phyloP scores from a whole-genome alignment of 2,888 invertebrate species.

The Iphiclides podalirius region DNA sequence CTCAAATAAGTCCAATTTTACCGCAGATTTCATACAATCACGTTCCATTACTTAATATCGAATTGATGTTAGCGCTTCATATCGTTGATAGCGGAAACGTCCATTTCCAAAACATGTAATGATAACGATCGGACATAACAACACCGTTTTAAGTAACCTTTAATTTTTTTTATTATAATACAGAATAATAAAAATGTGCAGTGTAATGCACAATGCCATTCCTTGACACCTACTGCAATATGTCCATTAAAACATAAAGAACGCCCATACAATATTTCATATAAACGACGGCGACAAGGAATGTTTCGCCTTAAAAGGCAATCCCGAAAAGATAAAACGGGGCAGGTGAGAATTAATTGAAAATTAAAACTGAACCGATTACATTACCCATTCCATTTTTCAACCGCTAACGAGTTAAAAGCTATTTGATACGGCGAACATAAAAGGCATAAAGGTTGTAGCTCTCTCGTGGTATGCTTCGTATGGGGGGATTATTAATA shows the following conservation, averaged over 20 bases:
- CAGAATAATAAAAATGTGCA: neutral
- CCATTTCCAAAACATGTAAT: no score
- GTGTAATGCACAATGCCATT: conserved; percentile 12
- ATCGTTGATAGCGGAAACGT: neutral
- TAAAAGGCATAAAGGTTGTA: conserved; percentile 9
- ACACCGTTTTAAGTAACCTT: no score
- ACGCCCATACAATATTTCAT: conserved; percentile 14
- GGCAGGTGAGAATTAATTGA: conserved; percentile 19
- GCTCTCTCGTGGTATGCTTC: conserved; percentile 22
- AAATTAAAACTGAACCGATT: conserved; percentile 14
- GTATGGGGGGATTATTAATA: conserved; percentile 44
- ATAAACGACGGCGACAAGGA: conserved; percentile 6
- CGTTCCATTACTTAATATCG: conserved; percentile 15
- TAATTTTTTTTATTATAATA: no score
- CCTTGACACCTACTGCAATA: conserved; percentile 11
- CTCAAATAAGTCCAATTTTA: conserved; percentile 22
- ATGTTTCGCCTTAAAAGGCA: conserved; percentile 12
- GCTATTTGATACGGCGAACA: conserved; percentile 8
- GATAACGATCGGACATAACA: no score
- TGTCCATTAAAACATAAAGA: conserved; percentile 11
- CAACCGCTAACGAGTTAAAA: conserved; percentile 7
- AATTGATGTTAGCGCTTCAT: neutral
- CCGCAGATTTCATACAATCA: conserved; percentile 14
- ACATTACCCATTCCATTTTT: conserved; percentile 10
- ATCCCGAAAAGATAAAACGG: conserved; percentile 11